Evolutionary conservation across 2,113 vertebrate species (phyloP), one percentile per base, ranked within the genome.

Genomic region (Petrocephalus zakoni): DNA sequence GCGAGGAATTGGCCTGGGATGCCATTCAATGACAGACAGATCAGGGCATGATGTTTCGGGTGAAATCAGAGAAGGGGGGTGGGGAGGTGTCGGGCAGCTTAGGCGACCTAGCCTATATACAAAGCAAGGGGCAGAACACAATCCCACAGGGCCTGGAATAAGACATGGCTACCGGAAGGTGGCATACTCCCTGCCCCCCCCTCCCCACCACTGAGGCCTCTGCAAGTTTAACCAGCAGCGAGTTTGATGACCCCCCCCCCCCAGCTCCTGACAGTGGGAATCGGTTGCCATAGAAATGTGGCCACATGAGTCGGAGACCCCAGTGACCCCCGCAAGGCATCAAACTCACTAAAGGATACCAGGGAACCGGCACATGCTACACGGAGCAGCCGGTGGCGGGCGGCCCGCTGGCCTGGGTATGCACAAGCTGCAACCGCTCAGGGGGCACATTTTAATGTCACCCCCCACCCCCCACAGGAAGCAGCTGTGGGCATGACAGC

Each of bases 151-250:
- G 37, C 17, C 29, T 19, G 29, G 72, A 42, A 78, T 17, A 37
- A 78, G 19, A 42, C 7, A 78, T 3, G 34, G 17, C 34, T 37
- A 42, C 84, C 9, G 46, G 21, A 49, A 49, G 46, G 46, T 21
- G 22, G 42, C 81, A 22, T n/a, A 47, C 13, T 83, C 22, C 81
- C 17, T 21, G 92, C 93, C 93, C 94, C 87, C 86, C 88, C 13
- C 29, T n/a, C 17, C 90, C 91, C 87, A 88, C 89, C 89, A 91
- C 89, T 88, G 89, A 91, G 34, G 49, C 91, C 90, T 90, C 90
- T 89, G 91, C 93, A 94, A 93, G 91, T 94, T 94, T 92, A 92
- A 95, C 85, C 92, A 5, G 89, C 89, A 92, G 90, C 91, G 89
- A 83, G 90, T 87, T 72, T 78, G 75, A 91, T 72, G 34, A 94